Percentiles rank a stretch among this genome's conserved stretches.
phyloP scores from a whole-genome alignment of 2,113 vertebrate genomes.

The Semnornis frantzii region DNA sequence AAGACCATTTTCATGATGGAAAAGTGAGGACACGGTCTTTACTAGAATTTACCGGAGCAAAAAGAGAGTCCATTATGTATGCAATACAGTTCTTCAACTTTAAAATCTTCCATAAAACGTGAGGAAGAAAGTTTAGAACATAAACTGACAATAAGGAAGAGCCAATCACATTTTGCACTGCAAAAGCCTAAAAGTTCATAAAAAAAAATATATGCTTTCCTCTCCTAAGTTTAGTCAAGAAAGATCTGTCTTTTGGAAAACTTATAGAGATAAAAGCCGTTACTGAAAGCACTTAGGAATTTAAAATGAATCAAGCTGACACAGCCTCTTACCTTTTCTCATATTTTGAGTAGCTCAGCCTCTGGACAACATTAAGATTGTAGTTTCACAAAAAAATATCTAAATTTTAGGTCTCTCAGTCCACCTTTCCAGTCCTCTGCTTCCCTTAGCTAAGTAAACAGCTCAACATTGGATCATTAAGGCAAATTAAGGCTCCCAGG shows the following conservation, averaged over 20 bases:
- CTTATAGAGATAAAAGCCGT: neutral
- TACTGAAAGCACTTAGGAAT: neutral
- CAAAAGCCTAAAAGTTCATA: neutral
- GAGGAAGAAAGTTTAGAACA: too few relatives aligned
- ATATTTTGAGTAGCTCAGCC: neutral
- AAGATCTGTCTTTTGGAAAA: neutral
- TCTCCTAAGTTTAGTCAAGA: neutral
- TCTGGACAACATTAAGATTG: neutral
- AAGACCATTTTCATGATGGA: neutral
- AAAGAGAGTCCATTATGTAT: neutral
- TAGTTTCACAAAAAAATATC: neutral
- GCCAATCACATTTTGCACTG: neutral
- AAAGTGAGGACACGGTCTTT: neutral
- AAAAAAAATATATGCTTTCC: rapidly evolving
- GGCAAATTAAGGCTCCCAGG: neutral
- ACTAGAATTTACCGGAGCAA: neutral
- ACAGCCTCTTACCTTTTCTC: neutral
- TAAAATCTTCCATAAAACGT: neutral
- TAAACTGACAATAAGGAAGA: too few relatives aligned
- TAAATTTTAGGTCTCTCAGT: neutral
- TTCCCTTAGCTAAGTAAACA: rapidly evolving
- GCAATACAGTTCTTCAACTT: neutral
- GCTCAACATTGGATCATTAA: neutral
- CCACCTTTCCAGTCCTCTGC: neutral
- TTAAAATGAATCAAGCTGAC: neutral